Evolutionary conservation across 2,888 invertebrate genomes (phyloP).

Genomic region (Plebejus argus): DNA sequence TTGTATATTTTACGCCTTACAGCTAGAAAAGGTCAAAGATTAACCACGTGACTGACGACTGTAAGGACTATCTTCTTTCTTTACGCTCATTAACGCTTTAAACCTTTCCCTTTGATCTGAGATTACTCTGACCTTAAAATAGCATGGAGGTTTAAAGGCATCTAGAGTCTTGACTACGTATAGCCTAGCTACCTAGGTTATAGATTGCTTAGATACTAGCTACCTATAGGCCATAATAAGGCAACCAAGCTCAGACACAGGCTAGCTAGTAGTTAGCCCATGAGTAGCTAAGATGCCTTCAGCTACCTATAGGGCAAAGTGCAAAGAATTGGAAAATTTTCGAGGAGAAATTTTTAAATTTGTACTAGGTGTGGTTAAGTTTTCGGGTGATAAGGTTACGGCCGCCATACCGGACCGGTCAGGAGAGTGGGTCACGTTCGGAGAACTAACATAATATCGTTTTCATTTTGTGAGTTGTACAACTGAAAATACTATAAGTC

Average conservation of each 20-base stretch:
- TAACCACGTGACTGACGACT: conserved; percentile 9
- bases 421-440: conserved; percentile 25
- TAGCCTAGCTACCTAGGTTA: no score
- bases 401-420: conserved; percentile 24
- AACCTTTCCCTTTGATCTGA: neutral
- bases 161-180: neutral
- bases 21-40: neutral
- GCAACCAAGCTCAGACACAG: no score
- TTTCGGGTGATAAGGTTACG: conserved; percentile 29
- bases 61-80: neutral
- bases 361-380: conserved; percentile 8
- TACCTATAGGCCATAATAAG: neutral
- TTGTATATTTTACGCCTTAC: no score
- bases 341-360: neutral
- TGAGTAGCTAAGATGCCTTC: neutral
- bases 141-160: neutral
- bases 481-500: neutral
- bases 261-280: no score
- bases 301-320: neutral
- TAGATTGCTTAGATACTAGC: neutral
- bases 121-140: neutral
- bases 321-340: neutral
- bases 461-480: neutral
- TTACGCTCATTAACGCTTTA: neutral
- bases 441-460: conserved; percentile 1